Percentiles rank a stretch among this genome's conserved stretches.
Conservation (phyloP, 2,113 vertebrate species). For the Prionailurus viverrinus region DNA sequence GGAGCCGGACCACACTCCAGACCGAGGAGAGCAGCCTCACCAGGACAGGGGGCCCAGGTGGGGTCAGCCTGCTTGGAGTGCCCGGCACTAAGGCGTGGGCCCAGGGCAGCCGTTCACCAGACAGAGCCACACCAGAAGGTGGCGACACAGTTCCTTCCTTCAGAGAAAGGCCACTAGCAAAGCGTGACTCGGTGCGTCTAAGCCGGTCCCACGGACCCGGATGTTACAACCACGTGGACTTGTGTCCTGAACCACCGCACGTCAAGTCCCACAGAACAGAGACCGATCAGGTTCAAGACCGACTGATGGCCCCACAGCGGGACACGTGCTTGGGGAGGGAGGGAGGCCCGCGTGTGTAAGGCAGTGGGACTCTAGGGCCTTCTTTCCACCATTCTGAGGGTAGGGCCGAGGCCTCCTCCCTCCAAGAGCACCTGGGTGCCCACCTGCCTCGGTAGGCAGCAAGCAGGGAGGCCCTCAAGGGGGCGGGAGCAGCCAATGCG, state of each 20-base stretch:
- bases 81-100: not conserved
- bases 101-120: rapidly evolving
- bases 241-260: not conserved
- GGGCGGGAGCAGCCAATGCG: not conserved
- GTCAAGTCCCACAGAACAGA: not conserved
- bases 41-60: rapidly evolving
- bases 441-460: not conserved
- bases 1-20: not conserved
- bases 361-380: no score
- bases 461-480: not conserved
- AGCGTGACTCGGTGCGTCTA: rapidly evolving
- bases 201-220: not conserved
- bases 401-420: not conserved
- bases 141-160: not conserved
- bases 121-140: not conserved
- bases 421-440: not conserved
- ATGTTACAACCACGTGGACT: not conserved
- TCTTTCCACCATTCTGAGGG: not conserved
- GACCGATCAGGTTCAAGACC: not conserved
- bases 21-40: not conserved
- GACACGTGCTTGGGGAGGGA: not conserved
- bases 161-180: not conserved
- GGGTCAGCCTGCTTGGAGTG: not conserved
- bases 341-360: not conserved
- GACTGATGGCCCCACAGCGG: rapidly evolving